phyloP scores from a whole-genome alignment of 35 echinoderm and acorn worm species.

The Amphiura filiformis region DNA sequence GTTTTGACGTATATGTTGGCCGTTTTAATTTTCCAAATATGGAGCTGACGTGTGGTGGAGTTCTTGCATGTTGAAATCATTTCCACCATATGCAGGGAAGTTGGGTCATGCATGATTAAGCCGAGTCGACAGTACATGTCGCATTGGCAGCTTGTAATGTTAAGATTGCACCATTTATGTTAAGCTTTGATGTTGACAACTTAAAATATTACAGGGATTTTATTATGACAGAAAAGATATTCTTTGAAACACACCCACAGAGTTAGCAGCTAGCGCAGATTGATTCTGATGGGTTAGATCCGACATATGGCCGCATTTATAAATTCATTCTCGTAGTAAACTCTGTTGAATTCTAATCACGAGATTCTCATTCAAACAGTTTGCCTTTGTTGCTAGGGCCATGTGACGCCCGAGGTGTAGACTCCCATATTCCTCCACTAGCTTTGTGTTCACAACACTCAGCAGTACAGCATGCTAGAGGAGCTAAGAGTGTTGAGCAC shows the following conservation, averaged over 20 bases:
- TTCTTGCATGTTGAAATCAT: neutral
- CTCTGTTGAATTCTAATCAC: neutral
- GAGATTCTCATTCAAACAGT: neutral
- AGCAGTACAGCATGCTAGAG: slow-evolving; percentile 5
- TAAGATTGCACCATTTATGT: no score
- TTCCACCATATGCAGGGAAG: neutral
- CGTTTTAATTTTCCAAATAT: no score
- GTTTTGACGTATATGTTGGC: no score
- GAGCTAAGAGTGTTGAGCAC: slow-evolving; percentile 35
- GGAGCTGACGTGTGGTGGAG: no score
- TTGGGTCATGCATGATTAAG: neutral
- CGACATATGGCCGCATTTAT: neutral
- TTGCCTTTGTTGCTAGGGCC: slow-evolving; percentile 13
- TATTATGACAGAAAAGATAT: no score
- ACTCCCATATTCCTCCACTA: neutral
- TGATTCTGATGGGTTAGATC: neutral
- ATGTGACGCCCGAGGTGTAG: neutral
- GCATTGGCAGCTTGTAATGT: neutral
- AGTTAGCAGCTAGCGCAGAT: neutral
- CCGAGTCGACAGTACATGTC: neutral
- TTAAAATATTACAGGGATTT: no score
- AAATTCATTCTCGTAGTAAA: neutral
- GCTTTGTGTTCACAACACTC: slow-evolving; percentile 39
- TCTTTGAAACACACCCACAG: no score
- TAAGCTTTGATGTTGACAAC: no score